A percentile compares a stretch with the other conserved stretches of the same genome.
Evolutionary conservation across 2,888 invertebrate species (phyloP).

Genomic region (Gastracanthus pulcherrimus): DNA sequence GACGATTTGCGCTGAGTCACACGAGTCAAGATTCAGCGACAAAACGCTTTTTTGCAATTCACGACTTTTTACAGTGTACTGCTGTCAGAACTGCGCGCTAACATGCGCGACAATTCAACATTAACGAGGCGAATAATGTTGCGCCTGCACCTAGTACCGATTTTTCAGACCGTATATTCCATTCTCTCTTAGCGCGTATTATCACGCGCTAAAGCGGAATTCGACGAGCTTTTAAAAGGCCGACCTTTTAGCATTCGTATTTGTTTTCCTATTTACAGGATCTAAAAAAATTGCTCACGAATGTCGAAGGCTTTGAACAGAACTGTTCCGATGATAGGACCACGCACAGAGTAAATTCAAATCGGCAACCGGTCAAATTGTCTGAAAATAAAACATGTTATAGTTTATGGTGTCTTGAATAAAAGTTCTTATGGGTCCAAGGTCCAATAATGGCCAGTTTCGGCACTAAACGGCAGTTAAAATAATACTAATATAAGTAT

Average conservation of each 20-base stretch:
- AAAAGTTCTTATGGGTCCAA: too few relatives aligned
- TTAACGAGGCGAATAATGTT: constrained; percentile 3
- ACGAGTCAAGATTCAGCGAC: background rate
- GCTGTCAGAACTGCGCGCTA: too few relatives aligned
- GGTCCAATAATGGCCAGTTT: too few relatives aligned
- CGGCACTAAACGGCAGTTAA: too few relatives aligned
- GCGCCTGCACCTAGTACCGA: background rate
- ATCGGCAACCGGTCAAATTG: too few relatives aligned
- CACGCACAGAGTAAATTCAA: too few relatives aligned
- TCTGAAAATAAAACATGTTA: too few relatives aligned
- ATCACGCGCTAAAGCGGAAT: background rate
- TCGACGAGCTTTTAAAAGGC: background rate
- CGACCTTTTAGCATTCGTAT: background rate
- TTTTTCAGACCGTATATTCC: background rate
- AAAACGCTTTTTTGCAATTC: background rate
- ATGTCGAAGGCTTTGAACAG: background rate
- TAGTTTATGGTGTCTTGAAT: too few relatives aligned
- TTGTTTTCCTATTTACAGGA: background rate
- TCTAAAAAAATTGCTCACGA: background rate
- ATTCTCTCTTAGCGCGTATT: background rate
- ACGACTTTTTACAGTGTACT: background rate
- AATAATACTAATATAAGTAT: too few relatives aligned
- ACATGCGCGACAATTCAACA: background rate
- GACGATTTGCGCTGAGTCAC: background rate
- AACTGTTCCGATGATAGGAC: too few relatives aligned